A percentile compares a stretch with the other conserved stretches of the same genome.
These are phyloP conservation scores for Drymonia ruficornis DNA, from an alignment of 2,888 invertebrate species.

Conservation along the genomic window DNA sequence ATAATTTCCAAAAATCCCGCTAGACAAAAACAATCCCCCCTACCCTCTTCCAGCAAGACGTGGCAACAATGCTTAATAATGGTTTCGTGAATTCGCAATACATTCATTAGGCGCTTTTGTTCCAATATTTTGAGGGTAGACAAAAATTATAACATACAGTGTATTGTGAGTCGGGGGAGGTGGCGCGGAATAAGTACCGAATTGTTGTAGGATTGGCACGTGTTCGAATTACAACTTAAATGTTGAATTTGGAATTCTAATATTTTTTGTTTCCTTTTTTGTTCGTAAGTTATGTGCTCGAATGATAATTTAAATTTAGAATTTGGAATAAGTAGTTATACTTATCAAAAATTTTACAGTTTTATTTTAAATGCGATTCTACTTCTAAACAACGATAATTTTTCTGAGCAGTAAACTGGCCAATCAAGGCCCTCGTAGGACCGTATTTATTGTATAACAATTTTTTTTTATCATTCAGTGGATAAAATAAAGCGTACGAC, in stretches of 20 bases:
- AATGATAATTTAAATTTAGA: background rate
- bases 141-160: constrained; percentile 84
- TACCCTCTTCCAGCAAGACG: constrained; percentile 19
- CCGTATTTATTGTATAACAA: too few relatives aligned
- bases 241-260: too few relatives aligned
- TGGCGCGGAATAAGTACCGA: constrained; percentile 73
- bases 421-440: too few relatives aligned
- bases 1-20: background rate
- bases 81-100: constrained; percentile 79
- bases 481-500: too few relatives aligned
- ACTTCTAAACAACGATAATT: too few relatives aligned
- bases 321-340: too few relatives aligned
- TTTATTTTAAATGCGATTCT: too few relatives aligned
- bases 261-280: too few relatives aligned
- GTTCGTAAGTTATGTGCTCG: too few relatives aligned
- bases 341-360: too few relatives aligned
- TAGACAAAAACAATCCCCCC: constrained; percentile 32
- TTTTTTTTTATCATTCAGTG: too few relatives aligned
- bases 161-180: constrained; percentile 62
- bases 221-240: constrained; percentile 1
- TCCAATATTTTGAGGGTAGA: constrained; percentile 78
- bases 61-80: constrained; percentile 80
- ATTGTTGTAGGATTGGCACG: constrained; percentile 59
- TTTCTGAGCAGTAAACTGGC: too few relatives aligned
- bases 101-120: constrained; percentile 83